Base-by-base conservation (phyloP, 2,113 vertebrate genomes). In the Corythaeola cristata region DNA sequence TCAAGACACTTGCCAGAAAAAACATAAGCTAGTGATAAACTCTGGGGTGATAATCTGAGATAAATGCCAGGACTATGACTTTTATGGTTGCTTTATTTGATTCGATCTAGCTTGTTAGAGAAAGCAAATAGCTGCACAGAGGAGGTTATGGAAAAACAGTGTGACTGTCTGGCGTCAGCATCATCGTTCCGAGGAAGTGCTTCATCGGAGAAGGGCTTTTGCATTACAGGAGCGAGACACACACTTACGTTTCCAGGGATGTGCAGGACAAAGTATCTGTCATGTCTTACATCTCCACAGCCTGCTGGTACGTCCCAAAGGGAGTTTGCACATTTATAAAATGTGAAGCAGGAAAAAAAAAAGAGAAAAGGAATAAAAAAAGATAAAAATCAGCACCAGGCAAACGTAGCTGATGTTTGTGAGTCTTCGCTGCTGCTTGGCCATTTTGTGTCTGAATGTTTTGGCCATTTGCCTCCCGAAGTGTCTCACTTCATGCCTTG, bases 21-120 rank as follows among this genome's bases (percentile, higher is more conserved):
- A 69, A 73, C 75, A 74, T 12, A 67, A 85, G 5, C 16, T 15
- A 8, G 59, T 24, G 35, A 41, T 92, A 80, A 85, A 80, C 52
- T 72, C 44, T 4, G n/a, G 45, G 53, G 8, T 39, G 44, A 93
- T 58, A 86, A 84, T 30, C 50, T 16, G 79, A 93, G 63, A 90
- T 47, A 86, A 96, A 96, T 89, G 56, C 86, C 94, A 92, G 80
- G 56, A 63, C 94, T 56, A 63, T 84, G 95, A 97, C 37, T 90
- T 84, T 18, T 44, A 11, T 21, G 45, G 39, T 60, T 83, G 69
- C 49, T 85, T 33, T 35, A 4, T n/a, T 81, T 91, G 72, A 52
- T 55, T 39, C 76, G 19, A 20, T 37, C 89, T 77, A 8, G 83
- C 55, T 55, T 16, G 52, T 35, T 4, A 49, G 47, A 83, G 22